A percentile compares a stretch with the other conserved stretches of the same genome.
phyloP scores from a whole-genome alignment of 64 coral and sea anemone species.

The Platygyra sinensis region DNA sequence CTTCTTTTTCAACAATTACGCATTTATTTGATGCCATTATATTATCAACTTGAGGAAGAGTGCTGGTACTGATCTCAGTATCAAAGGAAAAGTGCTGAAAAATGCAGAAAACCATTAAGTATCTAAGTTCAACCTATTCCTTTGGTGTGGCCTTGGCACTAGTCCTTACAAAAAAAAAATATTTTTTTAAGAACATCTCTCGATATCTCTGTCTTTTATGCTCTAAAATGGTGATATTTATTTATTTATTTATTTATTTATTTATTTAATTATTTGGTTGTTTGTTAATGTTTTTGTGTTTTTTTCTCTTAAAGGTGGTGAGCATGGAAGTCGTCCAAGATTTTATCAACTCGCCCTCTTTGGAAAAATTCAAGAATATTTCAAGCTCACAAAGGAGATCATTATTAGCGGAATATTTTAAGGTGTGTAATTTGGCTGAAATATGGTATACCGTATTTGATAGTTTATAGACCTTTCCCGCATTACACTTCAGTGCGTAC shows the following conservation, averaged over 20 bases:
- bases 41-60: too few species aligned
- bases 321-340: slow-evolving; percentile 58
- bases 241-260: background rate
- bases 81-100: too few species aligned
- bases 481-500: too few species aligned
- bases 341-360: slow-evolving; percentile 53
- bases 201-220: background rate
- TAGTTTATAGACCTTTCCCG: too few species aligned
- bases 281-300: background rate
- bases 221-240: background rate
- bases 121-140: too few species aligned
- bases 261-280: background rate
- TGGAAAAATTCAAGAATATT: slow-evolving; percentile 52
- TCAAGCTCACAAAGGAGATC: slow-evolving; percentile 34
- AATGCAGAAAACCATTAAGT: too few species aligned
- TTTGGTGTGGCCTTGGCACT: too few species aligned
- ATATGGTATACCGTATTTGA: background rate
- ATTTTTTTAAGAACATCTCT: too few species aligned
- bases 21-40: too few species aligned
- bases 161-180: too few species aligned
- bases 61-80: too few species aligned
- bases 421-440: background rate
- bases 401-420: slow-evolving; percentile 66
- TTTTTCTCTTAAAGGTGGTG: slow-evolving; percentile 5
- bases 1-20: too few species aligned